Base-by-base conservation (phyloP, 2,797 vertebrate genomes). In the Tinamus major region DNA sequence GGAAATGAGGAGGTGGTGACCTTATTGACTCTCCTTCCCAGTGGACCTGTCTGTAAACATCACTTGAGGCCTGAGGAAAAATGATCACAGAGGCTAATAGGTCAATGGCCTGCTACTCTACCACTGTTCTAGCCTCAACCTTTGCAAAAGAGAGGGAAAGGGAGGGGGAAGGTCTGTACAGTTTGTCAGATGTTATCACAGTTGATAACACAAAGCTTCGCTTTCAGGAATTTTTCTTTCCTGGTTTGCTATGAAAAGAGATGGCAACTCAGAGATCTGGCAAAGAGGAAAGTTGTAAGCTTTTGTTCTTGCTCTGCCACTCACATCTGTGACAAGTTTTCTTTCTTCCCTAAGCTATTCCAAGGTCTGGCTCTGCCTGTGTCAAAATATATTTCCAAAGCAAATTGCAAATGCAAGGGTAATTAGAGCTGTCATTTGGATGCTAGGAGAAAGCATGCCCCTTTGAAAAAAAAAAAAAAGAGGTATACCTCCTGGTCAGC, bases 181-280 rank as follows among this genome's bases (percentile, higher is more conserved):
- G 85, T 93, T 91, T 92, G 85, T 92, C 93, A 95, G 94, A 94
- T 95, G 90, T 95, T 96, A 95, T 96, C 94, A 76, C 51, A 10
- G 61, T 70, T 41, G 71, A 91, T 93, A 92, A 90, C 72, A 90
- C 81, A 90, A 89, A 93, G 69, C 72, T 89, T 86, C 5, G 14
- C 78, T 90, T 92, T 95, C 87, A 91, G 79, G 88, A 92, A 62
- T 94, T 76, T 71, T 77, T 76, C 77, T 91, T 77, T 77, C 70
- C 71, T 37, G 13, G 42, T 74, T 92, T 78, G 70, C 70, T 63
- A 10, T 26, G 64, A 84, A 58, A 61, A 75, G 81, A 65, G 39
- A 81, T 85, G 87, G 81, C 55, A 89, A 75, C 10, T 19, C 39
- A 37, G 79, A 59, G 49, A 42, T 63, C 42, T 68, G 87, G 79